phyloP scores from a whole-genome alignment of 1,140 invertebrate genomes.

The Microplitis mediator region DNA sequence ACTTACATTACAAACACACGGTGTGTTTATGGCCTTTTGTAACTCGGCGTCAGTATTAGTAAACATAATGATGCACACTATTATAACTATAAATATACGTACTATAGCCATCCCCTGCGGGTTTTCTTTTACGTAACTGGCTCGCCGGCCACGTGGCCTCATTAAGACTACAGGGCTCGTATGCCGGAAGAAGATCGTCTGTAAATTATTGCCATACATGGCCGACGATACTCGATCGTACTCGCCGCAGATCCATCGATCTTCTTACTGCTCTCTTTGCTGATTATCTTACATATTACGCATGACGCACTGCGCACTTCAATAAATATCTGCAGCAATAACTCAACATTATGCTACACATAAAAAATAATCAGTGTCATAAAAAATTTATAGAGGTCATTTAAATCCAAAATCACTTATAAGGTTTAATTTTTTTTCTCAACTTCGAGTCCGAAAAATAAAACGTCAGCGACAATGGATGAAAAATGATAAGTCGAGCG shows the following conservation, averaged over 20 bases:
- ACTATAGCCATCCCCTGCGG: background rate
- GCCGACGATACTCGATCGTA: background rate
- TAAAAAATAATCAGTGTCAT: no score
- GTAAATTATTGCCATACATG: constrained; percentile 19
- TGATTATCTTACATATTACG: no score
- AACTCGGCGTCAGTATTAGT: no score
- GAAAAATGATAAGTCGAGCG: constrained; percentile 2
- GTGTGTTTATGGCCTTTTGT: no score
- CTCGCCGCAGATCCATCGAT: background rate
- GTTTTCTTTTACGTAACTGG: constrained; percentile 13
- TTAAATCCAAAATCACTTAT: no score
- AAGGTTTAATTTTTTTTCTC: no score
- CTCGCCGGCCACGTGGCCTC: constrained; percentile 16
- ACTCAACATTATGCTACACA: no score
- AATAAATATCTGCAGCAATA: no score
- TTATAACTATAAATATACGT: background rate
- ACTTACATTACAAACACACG: background rate
- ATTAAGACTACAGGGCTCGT: constrained; percentile 12
- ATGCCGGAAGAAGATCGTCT: constrained; percentile 17
- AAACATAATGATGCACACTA: no score
- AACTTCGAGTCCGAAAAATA: background rate
- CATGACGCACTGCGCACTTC: no score
- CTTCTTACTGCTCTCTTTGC: no score
- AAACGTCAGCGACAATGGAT: constrained; percentile 5
- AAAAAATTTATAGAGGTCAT: no score